Evolutionary conservation across 2,888 invertebrate species (phyloP).

Genomic region (Galerucella nymphaeae): DNA sequence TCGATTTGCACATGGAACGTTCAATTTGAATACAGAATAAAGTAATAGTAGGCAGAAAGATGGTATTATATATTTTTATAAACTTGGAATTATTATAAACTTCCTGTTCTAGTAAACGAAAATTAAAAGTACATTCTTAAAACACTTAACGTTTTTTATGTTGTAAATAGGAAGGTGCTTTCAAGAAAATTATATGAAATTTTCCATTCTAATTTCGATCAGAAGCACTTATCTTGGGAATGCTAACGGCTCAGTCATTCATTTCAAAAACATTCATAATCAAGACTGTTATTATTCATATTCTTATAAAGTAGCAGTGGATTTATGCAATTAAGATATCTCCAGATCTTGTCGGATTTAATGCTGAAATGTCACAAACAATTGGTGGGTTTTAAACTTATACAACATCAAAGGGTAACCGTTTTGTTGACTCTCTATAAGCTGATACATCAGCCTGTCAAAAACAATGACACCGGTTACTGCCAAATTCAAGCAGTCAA

Average conservation of each 20-base stretch:
- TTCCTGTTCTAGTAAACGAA: conserved; percentile 1
- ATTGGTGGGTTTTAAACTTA: no score
- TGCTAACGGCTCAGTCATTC: not conserved
- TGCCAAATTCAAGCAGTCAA: no score
- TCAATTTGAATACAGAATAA: conserved; percentile 10
- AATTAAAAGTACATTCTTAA: not conserved
- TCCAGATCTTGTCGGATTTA: no score
- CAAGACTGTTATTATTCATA: no score
- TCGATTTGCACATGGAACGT: conserved; percentile 20
- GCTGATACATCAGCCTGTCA: no score
- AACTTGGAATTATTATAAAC: not conserved
- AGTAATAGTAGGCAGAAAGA: not conserved
- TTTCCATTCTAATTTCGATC: not conserved
- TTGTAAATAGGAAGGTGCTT: not conserved
- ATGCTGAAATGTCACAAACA: no score
- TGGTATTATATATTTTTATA: conserved; percentile 1
- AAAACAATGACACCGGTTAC: no score
- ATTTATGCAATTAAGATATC: no score
- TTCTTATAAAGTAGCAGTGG: no score
- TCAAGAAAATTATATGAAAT: not conserved
- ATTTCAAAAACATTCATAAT: no score
- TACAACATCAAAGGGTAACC: no score
- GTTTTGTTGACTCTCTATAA: no score
- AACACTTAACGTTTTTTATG: not conserved
- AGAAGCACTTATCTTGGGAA: not conserved